Evolutionary conservation across 1,140 invertebrate genomes (phyloP).

Genomic region (Daktulosphaira vitifoliae): DNA sequence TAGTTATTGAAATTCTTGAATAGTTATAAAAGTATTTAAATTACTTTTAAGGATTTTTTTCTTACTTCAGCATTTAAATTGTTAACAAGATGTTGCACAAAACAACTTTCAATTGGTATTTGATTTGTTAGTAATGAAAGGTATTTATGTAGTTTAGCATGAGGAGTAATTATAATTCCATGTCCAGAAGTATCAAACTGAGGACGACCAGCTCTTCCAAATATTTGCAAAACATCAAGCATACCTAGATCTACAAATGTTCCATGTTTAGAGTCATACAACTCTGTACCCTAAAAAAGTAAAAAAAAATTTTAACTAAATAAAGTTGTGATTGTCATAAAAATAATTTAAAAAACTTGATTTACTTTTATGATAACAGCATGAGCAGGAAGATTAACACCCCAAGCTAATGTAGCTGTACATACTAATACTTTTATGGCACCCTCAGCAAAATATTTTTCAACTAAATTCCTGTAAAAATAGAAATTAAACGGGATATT

Average conservation of each 20-base stretch:
- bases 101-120: constrained; percentile 96
- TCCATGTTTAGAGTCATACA: constrained; percentile 94
- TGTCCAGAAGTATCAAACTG: constrained; percentile 84
- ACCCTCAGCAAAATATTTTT: constrained; percentile 82
- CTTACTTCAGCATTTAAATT: constrained; percentile 95
- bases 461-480: constrained; percentile 62
- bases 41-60: neutral
- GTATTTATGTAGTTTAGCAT: constrained; percentile 90
- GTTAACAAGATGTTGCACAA: constrained; percentile 82
- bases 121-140: constrained; percentile 89
- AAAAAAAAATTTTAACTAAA: constrained; percentile 65
- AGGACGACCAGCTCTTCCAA: constrained; percentile 93
- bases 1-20: too few relatives aligned
- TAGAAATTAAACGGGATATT: neutral
- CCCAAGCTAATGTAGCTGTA: constrained; percentile 98
- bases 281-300: constrained; percentile 75
- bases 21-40: too few relatives aligned
- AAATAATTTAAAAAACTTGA: constrained; percentile 19
- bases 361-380: constrained; percentile 88
- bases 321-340: constrained; percentile 4
- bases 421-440: constrained; percentile 89
- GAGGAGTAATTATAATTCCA: constrained; percentile 90
- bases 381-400: constrained; percentile 96
- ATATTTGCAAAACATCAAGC: constrained; percentile 97
- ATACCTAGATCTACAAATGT: constrained; percentile 92